Evolutionary conservation across 2,888 invertebrate genomes (phyloP), one percentile per base, ranked within the genome.

Genomic region (Mellilla xanthometata): DNA sequence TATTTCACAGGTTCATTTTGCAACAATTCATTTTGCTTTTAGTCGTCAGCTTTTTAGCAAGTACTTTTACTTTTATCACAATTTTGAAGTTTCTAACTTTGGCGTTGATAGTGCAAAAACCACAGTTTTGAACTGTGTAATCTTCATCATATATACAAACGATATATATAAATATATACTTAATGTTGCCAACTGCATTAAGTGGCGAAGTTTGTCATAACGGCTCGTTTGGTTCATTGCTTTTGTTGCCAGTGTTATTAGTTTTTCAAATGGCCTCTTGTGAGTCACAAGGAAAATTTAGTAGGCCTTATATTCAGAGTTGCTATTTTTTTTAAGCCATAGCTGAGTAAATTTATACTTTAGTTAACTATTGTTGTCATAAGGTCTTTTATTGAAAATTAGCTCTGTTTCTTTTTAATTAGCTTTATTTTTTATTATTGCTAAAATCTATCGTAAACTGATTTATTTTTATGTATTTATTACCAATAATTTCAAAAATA

Each of bases 181-280:
- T 13, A 12, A 29, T 32, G 27, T 44, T 49, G 27, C 40, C 39
- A 31, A 39, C 39, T 49, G 44, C 54, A 52, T 44, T 52, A 47
- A 48, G 42, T 38, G 28, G 22, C 40, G 12, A 52, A 55, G 55
- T 55, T 55, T 34, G 36, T 27, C 6, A 6, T 28, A 41, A 46
- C 36, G 49, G 22, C 8, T 46, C 46, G 39, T 54, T 51, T 39
- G 33, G 29, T 52, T 55, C 52, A 53, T 43, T 24, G 48, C 41
- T 50, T 49, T 52, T 50, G 50, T 49, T 42, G 31, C 11, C 29
- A 48, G 31, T 48, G 42, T 49, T 48, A 50, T 50, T 41, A 46
- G 34, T 34, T 45, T 46, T 35, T 45, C 38, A 42, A 34, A 32
- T 43, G 36, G 35, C 33, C 39, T 44, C 28, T 32, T 24, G 41